Evolutionary conservation across 2,797 vertebrate genomes (phyloP), one percentile per base, ranked within the genome.

Genomic region (Pangasius sanitwongsei): DNA sequence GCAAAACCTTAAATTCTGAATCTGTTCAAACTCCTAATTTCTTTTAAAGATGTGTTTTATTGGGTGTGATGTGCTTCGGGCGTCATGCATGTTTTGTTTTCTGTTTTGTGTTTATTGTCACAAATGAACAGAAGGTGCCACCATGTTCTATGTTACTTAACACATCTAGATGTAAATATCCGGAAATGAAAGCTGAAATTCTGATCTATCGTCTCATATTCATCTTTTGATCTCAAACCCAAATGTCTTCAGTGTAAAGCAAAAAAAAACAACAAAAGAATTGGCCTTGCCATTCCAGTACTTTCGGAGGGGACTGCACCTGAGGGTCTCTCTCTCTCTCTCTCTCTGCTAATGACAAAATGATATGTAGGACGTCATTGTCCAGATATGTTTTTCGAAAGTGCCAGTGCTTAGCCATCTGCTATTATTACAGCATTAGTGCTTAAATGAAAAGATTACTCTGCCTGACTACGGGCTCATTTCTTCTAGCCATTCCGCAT

Each of bases 321-420:
- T 31, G 16, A 78, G 28, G 50, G 6, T 78, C 48, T 48, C 3
- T 77, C 12, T 48, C 11, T n/a, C 5, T 53, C 53, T 23, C 18
- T 37, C 53, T 37, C 13, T 37, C 15, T 84, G 93, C 93, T 93
- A 69, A 93, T 94, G 87, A 92, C 92, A 90, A 90, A 92, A 85
- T 92, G 89, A 94, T 92, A 93, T 82, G 94, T 92, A 88, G 88
- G 72, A 82, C 82, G 85, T 87, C 90, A 92, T 74, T 92, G 87
- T 90, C 90, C 87, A 80, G 34, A 89, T 87, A 89, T 90, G 86
- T 83, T 86, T 86, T 92, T 80, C 85, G 87, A 93, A 94, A 91
- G 89, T 91, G 80, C 86, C 57, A 89, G 77, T 69, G 87, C 85
- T 91, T 92, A 93, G 91, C 91, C 92, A 87, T 89, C 87, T 91